These are phyloP conservation scores for Remorina albescens DNA, from an alignment of 2,797 vertebrate species.

Conservation along the genomic window DNA sequence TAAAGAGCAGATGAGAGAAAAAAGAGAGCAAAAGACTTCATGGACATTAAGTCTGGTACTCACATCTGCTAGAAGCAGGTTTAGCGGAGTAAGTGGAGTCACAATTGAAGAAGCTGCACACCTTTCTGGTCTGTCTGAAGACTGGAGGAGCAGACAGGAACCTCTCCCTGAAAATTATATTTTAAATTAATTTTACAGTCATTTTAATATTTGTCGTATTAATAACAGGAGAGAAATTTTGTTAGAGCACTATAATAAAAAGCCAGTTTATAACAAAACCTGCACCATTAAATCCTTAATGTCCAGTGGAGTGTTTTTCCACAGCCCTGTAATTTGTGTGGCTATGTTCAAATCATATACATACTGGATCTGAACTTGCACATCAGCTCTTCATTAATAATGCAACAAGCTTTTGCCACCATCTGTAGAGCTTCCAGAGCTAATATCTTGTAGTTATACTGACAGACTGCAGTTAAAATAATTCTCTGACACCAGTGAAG, in stretches of 20 bases:
- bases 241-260: background rate
- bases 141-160: slow-evolving; percentile 90
- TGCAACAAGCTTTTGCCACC: background rate
- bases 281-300: too few species aligned
- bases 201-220: background rate
- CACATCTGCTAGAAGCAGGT: slow-evolving; percentile 86
- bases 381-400: background rate
- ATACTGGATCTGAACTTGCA: background rate
- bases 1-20: background rate
- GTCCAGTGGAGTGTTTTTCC: too few species aligned
- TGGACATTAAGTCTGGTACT: slow-evolving; percentile 66
- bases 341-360: background rate
- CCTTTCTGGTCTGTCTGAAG: slow-evolving; percentile 88
- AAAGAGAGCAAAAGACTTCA: background rate
- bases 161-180: slow-evolving; percentile 83
- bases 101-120: slow-evolving; percentile 91
- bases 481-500: background rate
- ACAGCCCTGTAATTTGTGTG: too few species aligned
- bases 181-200: background rate
- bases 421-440: background rate
- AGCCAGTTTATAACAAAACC: too few species aligned
- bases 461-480: background rate
- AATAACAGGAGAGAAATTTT: background rate
- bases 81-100: slow-evolving; percentile 84
- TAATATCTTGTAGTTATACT: background rate